Conservation (phyloP, 2,888 invertebrate genomes). For the Leucophenga maculata region DNA sequence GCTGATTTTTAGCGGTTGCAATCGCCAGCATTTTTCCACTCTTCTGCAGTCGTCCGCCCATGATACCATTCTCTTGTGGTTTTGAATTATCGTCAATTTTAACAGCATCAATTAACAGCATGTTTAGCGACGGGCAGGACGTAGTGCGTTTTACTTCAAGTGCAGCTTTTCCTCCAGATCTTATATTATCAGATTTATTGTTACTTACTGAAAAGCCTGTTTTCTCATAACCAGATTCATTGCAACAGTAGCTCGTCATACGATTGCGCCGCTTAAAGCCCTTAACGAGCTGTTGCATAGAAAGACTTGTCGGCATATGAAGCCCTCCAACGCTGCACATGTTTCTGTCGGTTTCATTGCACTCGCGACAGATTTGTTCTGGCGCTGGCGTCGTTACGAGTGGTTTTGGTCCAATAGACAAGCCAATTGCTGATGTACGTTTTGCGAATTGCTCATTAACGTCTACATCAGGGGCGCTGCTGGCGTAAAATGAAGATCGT, state of each 20-base stretch:
- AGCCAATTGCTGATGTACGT: not conserved
- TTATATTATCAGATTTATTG: not conserved
- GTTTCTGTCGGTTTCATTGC: constrained; percentile 74
- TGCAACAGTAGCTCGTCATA: constrained; percentile 78
- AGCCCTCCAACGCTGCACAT: constrained; percentile 76
- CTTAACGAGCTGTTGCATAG: constrained; percentile 74
- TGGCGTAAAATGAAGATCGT: not conserved
- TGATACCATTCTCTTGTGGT: constrained; percentile 51
- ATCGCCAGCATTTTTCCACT: constrained; percentile 61
- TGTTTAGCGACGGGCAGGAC: constrained; percentile 78
- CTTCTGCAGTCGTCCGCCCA: constrained; percentile 55
- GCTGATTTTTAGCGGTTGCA: constrained; percentile 42
- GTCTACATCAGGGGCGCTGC: not conserved
- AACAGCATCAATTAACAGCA: constrained; percentile 16
- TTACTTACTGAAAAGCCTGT: constrained; percentile 28
- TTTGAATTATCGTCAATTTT: constrained; percentile 41
- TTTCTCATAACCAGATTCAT: constrained; percentile 69
- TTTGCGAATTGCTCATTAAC: constrained; percentile 1
- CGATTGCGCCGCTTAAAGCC: constrained; percentile 75
- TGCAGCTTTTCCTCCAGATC: constrained; percentile 56
- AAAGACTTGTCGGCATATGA: constrained; percentile 76
- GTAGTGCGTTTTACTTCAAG: constrained; percentile 74
- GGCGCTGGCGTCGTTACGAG: constrained; percentile 30
- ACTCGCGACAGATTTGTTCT: constrained; percentile 56
- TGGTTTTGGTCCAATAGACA: constrained; percentile 20